phyloP scores from a whole-genome alignment of 2,113 vertebrate species.

The Hippocampus barbouri region DNA sequence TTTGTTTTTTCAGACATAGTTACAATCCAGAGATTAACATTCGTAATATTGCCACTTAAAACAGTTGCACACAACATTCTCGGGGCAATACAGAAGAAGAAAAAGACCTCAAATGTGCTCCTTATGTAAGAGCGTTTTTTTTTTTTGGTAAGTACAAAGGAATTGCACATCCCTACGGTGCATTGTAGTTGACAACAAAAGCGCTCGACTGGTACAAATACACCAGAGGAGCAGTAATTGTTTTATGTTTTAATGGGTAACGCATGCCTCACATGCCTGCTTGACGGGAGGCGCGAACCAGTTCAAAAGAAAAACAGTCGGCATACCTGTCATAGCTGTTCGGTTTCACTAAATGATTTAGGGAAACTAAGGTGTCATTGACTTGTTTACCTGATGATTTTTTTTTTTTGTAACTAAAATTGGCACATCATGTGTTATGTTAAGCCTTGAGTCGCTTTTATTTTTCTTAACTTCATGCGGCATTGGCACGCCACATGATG shows the following conservation, averaged over 20 bases:
- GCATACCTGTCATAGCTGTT: background rate
- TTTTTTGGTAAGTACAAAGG: background rate
- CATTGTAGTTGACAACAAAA: background rate
- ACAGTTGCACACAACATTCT: background rate
- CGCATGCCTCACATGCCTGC: too few species aligned
- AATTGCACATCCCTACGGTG: background rate
- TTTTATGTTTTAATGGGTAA: background rate
- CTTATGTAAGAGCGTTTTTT: background rate
- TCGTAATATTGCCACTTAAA: background rate
- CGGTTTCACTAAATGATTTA: background rate
- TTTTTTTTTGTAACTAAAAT: background rate
- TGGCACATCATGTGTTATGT: background rate
- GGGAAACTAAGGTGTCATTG: background rate
- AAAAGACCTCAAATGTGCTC: background rate
- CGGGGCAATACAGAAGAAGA: background rate
- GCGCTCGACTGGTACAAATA: background rate
- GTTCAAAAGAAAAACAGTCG: background rate
- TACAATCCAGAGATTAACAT: background rate
- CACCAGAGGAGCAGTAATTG: background rate
- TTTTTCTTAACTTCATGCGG: background rate
- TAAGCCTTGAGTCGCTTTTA: background rate
- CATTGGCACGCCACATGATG: background rate
- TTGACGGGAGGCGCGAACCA: background rate
- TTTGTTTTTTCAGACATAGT: background rate
- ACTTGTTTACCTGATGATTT: slow-evolving; percentile 1